Conservation (phyloP, 2,888 invertebrate species). For the Acrobasis repandana region DNA sequence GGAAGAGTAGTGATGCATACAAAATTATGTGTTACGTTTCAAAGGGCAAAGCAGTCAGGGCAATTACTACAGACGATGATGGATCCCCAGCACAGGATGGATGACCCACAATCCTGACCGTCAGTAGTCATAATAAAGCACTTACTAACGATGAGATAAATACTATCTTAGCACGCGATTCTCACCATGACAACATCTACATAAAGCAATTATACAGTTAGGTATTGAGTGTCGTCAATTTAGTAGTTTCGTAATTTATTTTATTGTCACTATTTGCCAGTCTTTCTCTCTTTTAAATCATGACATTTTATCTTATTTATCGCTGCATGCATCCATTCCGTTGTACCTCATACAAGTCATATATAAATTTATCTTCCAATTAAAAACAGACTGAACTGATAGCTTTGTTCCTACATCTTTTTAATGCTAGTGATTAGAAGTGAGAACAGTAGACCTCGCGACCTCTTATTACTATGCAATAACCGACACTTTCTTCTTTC, state of each 20-base stretch:
- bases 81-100: conserved; percentile 3
- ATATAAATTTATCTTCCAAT: no score
- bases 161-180: conserved; percentile 1
- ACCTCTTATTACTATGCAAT: no score
- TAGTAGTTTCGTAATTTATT: not conserved
- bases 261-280: not conserved
- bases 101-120: not conserved
- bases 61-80: conserved; percentile 13
- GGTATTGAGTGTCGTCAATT: not conserved
- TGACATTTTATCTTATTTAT: no score
- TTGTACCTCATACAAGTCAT: no score
- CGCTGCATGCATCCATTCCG: no score
- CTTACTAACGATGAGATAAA: not conserved
- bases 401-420: no score
- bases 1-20: not conserved
- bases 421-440: no score
- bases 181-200: not conserved
- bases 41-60: conserved; percentile 3
- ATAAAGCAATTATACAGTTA: not conserved
- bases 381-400: no score
- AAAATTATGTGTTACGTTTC: conserved; percentile 2
- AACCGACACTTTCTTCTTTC: no score
- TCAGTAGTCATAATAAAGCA: not conserved
- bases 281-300: not conserved
- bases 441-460: no score